Base-by-base conservation (phyloP, 2,888 invertebrate genomes). In the Platycheirus rosarum region DNA sequence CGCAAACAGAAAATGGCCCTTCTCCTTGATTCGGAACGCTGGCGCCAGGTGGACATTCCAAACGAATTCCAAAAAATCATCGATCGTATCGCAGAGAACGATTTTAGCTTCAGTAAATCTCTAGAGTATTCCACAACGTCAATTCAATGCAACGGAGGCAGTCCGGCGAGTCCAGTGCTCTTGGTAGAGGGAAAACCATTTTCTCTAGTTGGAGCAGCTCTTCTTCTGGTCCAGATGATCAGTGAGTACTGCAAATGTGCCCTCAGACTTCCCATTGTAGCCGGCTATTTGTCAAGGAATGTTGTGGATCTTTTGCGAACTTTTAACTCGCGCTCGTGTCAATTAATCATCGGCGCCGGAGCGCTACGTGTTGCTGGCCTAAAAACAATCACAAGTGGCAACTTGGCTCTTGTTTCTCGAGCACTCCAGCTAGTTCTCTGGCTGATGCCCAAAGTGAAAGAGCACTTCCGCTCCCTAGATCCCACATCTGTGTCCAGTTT, bases 281-380 rank as follows among this genome's bases (percentile, higher is more conserved):
- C 96, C 16, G 94, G 95, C 75, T 95, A 95, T 85, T 92, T 97
- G 84, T 94, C 97, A 42, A 93, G 96, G 79, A 94, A 97, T 88
- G 93, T 98, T 86, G 93, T 97, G n/a, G 98, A 98, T 89, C 91
- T 98, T 63, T 91, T 98, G 84, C 93, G 97, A 87, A 94, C 96
- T 86, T 97, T 96, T 87, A 97, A 97, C 91, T 96, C 96, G 4
- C 93, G 95, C 74, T 95, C 95, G 86, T 98, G 97, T 91, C 98
- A 98, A 89, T 92, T 99, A 86, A 97, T 99, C 66, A 92, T 99
- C 68, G 99, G 98, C 46, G 99, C 98, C 42, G 98, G 98, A 46
- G 99, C 99, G 5, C 93, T 99, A 88, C 96, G 97, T 88, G 95
- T 97, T 84, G 98, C 98, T 37, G 98, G 98, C 4, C 91, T 97